Conservation (phyloP, 2,797 vertebrate genomes). For the Muraenolepis orangiensis region DNA sequence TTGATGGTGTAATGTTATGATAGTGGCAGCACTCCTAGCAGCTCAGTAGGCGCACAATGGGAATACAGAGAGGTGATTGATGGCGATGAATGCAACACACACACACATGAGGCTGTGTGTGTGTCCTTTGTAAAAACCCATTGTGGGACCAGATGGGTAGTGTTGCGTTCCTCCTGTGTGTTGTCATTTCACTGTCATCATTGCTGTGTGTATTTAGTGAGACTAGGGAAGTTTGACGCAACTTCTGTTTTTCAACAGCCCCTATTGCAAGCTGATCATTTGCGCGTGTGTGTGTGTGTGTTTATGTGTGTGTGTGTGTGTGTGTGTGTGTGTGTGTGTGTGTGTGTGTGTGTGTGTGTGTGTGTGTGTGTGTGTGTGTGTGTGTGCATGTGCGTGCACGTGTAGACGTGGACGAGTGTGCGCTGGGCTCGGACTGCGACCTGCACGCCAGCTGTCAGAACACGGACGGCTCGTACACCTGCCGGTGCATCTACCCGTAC, state of each 20-base stretch:
- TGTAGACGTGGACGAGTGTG: conserved; percentile 93
- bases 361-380: conserved; percentile 5
- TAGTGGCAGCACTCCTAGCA: no score
- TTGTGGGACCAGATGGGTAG: no score
- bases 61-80: neutral
- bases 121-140: no score
- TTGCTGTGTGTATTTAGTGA: no score
- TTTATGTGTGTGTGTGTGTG: neutral
- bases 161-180: no score
- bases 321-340: neutral
- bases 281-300: no score
- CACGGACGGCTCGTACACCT: conserved; percentile 90
- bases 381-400: conserved; percentile 16
- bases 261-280: no score
- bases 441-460: conserved; percentile 87
- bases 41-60: no score
- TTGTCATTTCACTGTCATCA: no score
- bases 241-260: no score
- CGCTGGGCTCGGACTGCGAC: conserved; percentile 90
- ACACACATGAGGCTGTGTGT: neutral
- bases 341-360: neutral
- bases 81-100: neutral
- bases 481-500: conserved; percentile 85
- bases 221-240: no score
- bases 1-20: no score